Conservation (phyloP, 2,888 invertebrate genomes). For the Sussaba pulchella region DNA sequence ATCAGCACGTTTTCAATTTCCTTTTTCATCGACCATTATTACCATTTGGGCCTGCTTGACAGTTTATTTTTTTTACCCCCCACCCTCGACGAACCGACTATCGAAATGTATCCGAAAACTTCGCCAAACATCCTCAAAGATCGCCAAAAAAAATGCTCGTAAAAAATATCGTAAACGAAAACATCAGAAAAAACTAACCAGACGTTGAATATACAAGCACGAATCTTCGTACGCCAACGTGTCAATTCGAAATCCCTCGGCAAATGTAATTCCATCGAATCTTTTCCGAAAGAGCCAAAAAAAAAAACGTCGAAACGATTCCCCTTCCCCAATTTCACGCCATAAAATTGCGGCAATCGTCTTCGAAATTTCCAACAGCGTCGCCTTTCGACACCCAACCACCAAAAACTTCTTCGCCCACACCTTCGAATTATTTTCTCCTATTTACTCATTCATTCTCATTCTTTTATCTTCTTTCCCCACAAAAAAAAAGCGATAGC, state of each 20-base stretch:
- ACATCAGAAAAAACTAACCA: background rate
- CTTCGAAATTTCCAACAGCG: background rate
- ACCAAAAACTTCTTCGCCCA: too few species aligned
- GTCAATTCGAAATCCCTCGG: constrained; percentile 54
- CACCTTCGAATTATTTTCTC: too few species aligned
- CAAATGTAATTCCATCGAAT: constrained; percentile 55
- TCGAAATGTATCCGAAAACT: constrained; percentile 37
- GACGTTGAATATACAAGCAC: constrained; percentile 14
- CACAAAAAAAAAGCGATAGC: background rate
- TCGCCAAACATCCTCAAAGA: constrained; percentile 27
- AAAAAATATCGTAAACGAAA: background rate
- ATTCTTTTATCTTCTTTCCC: constrained; percentile 23
- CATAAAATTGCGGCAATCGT: constrained; percentile 33
- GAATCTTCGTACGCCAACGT: constrained; percentile 21
- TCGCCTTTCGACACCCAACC: background rate
- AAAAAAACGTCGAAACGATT: background rate
- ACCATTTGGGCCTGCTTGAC: constrained; percentile 24
- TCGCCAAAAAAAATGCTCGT: background rate
- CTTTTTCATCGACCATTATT: constrained; percentile 52
- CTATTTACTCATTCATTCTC: constrained; percentile 6
- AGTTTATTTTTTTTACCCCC: background rate
- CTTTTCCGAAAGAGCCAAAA: constrained; percentile 17
- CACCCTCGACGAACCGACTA: background rate
- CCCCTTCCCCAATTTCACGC: constrained; percentile 16
- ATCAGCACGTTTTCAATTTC: constrained; percentile 63